Conservation (phyloP, 2,113 vertebrate species). For the Gadus macrocephalus region DNA sequence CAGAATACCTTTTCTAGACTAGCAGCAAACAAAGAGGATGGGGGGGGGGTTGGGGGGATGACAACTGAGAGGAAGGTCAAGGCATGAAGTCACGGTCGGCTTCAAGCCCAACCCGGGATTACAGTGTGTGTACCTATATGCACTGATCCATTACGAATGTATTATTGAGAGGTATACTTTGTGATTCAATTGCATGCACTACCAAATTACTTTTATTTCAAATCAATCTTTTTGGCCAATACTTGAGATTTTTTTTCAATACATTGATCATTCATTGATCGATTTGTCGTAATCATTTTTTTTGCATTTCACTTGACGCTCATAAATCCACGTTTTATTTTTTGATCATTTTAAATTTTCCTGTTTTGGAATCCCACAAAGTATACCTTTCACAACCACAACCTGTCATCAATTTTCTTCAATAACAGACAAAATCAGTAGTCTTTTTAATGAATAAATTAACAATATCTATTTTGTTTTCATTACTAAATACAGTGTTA, state of each 20-base stretch:
- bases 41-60: background rate
- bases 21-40: slow-evolving; percentile 87
- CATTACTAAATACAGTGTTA: slow-evolving; percentile 90
- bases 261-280: too few relatives aligned
- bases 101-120: slow-evolving; percentile 40
- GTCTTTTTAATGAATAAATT: slow-evolving; percentile 92
- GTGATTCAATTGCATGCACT: slow-evolving; percentile 30
- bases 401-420: slow-evolving; percentile 11
- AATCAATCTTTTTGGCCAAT: too few relatives aligned
- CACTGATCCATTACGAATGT: too few relatives aligned
- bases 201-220: too few relatives aligned
- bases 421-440: slow-evolving; percentile 65
- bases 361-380: too few relatives aligned
- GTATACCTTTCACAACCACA: too few relatives aligned
- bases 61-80: slow-evolving; percentile 47
- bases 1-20: slow-evolving; percentile 81
- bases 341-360: background rate
- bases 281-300: slow-evolving; percentile 33
- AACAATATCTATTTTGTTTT: slow-evolving; percentile 86
- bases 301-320: too few relatives aligned
- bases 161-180: background rate
- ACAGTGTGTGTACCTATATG: too few relatives aligned
- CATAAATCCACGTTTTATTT: background rate
- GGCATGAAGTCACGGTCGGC: slow-evolving; percentile 73
- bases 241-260: too few relatives aligned